Base-by-base conservation (phyloP, 2,888 invertebrate genomes). In the Pyrrhosoma nymphula region DNA sequence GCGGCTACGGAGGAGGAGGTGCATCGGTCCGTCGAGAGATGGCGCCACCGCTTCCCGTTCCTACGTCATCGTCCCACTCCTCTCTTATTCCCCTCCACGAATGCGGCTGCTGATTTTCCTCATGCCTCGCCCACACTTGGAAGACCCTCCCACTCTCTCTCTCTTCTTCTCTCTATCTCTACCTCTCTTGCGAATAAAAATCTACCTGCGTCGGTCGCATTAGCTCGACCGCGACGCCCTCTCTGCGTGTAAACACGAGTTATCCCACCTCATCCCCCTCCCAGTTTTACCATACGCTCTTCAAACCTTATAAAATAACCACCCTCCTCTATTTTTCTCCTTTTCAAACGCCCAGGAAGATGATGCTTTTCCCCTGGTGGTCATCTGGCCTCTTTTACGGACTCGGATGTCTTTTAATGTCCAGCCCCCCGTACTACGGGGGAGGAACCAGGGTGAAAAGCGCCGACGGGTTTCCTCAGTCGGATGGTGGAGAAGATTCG, bases 141-240 rank as follows among this genome's bases (percentile, higher is more conserved):
- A 82, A 26, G 6, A 82, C 82, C 82, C 82, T 69, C 69, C 23
- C n/a, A 69, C 69, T 69, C 69, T 60, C 60, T 56, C 91, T 91
- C 91, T 56, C 56, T n/a, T n/a, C n/a, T n/a, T n/a, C 91, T 91
- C 91, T 91, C 91, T 91, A 56, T 30, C 35, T 93, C 91, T 91
- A 35, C 35, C 93, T 60, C 93, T 93, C 30, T 60, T 20, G 82
- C n/a, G 82, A 82, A 30, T 30, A 16, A 82, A 35, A 14, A 35
- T 35, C 82, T n/a, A 16, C 82, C 14, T 35, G 30, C 35, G 35
- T 2, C 35, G 82, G 82, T 82, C 82, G 14, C 35, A 10, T 82
- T 14, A 12, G 35, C n/a, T 30, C 82, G 82, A 82, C 35, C 82
- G 82, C 35, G 82, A 1, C n/a, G 82, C 35, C 82, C 82, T 82